A percentile compares a stretch with the other conserved stretches of the same genome.
phyloP scores from a whole-genome alignment of 1,140 invertebrate genomes.

The Cherax quadricarinatus region DNA sequence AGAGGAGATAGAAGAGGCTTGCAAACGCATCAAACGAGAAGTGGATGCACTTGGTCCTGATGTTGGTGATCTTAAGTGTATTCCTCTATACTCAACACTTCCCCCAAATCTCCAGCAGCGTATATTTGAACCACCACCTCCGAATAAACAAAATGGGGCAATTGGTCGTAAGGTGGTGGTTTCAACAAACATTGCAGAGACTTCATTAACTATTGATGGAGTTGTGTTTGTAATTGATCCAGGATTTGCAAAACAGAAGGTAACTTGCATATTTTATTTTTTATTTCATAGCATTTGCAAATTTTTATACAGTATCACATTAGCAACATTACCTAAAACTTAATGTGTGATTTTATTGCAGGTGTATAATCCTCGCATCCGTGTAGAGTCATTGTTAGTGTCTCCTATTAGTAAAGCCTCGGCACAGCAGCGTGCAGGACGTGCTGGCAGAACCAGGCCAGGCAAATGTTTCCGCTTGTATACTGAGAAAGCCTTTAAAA shows the following conservation, averaged over 20 bases:
- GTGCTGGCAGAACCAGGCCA: conserved; percentile 96
- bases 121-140: conserved; percentile 97
- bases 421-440: conserved; percentile 98
- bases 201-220: conserved; percentile 98
- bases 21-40: conserved; percentile 97
- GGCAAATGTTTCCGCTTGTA: conserved; percentile 99
- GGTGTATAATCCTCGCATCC: conserved; percentile 97
- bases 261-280: conserved; percentile 74
- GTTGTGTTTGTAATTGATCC: conserved; percentile 99
- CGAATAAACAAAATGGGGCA: conserved; percentile 94
- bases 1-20: conserved; percentile 99
- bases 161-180: conserved; percentile 97
- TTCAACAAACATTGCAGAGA: conserved; percentile 99
- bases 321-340: background rate
- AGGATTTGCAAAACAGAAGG: conserved; percentile 99
- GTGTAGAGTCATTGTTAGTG: conserved; percentile 97
- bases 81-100: conserved; percentile 98
- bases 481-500: conserved; percentile 98
- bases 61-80: conserved; percentile 98
- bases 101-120: conserved; percentile 98
- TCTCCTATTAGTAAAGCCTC: conserved; percentile 99
- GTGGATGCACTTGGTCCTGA: conserved; percentile 97
- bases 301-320: background rate
- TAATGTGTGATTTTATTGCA: conserved; percentile 73
- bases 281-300: background rate